A percentile compares a stretch with the other conserved stretches of the same genome.
Conservation (phyloP, 2,888 invertebrate genomes). For the Drosophila hamatofila region DNA sequence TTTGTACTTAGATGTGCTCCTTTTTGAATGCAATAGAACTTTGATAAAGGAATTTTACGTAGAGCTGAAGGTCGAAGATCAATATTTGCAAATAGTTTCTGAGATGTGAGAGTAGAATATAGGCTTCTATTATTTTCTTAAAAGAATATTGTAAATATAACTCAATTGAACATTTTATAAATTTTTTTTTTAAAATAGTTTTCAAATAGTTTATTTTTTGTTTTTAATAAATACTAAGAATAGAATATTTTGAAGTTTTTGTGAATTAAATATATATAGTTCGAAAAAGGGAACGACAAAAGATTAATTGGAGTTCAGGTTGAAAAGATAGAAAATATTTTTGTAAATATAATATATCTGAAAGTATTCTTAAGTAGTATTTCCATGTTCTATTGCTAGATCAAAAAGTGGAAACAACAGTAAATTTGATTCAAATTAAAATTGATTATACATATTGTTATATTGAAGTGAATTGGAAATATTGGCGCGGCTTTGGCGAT, state of each 20-base stretch:
- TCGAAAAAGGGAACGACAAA: not conserved
- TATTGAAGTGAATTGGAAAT: constrained; percentile 63
- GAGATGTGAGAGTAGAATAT: not conserved
- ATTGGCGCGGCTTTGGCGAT: constrained; percentile 42
- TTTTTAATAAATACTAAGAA: not conserved
- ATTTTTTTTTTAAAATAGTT: not conserved
- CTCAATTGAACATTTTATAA: not conserved
- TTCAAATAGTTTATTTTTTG: not conserved
- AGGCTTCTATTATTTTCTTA: not conserved
- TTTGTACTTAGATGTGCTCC: constrained; percentile 11
- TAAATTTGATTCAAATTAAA: constrained; percentile 26
- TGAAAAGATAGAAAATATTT: not conserved
- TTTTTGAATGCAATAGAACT: constrained; percentile 52
- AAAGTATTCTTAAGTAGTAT: not conserved
- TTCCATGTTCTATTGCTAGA: constrained; percentile 53
- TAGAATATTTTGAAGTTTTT: not conserved
- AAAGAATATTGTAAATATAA: not conserved
- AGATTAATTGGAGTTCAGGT: not conserved
- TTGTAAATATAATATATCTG: not conserved
- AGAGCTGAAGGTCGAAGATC: not conserved
- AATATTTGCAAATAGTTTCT: constrained; percentile 1
- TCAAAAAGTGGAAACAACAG: constrained; percentile 34
- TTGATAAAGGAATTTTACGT: not conserved
- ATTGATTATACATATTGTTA: constrained; percentile 25
- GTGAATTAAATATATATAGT: not conserved